Evolutionary conservation across 2,888 invertebrate genomes (phyloP).

Genomic region (Artemia sp.): DNA sequence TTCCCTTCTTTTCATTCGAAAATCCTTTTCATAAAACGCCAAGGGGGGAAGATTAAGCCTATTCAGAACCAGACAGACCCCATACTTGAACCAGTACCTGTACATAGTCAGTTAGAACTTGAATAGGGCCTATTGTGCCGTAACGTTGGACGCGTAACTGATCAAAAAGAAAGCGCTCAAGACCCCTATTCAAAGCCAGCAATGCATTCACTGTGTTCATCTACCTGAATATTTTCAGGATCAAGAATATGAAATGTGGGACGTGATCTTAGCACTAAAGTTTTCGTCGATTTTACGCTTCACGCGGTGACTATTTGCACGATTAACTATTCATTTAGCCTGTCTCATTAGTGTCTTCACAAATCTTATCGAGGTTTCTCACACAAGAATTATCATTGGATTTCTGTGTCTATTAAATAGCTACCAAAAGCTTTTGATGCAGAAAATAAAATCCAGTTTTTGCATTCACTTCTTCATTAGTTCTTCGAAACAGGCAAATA

Average conservation of each 20-base stretch:
- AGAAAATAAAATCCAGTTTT: too few relatives aligned
- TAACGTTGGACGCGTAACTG: slow-evolving; percentile 13
- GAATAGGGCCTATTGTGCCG: slow-evolving; percentile 12
- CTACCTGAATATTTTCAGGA: neutral
- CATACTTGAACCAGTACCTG: slow-evolving; percentile 13
- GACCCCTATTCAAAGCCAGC: slow-evolving; percentile 12
- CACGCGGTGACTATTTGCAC: neutral
- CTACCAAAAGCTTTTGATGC: too few relatives aligned
- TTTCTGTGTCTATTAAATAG: too few relatives aligned
- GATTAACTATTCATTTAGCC: neutral
- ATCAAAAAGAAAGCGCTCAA: slow-evolving; percentile 14
- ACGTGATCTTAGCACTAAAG: slow-evolving; percentile 12
- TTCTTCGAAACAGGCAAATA: too few relatives aligned
- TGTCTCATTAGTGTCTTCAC: too few relatives aligned
- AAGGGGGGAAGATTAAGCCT: slow-evolving; percentile 14
- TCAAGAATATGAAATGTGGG: slow-evolving; percentile 1
- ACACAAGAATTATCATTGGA: too few relatives aligned
- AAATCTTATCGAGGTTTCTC: too few relatives aligned
- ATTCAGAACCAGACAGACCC: slow-evolving; percentile 14
- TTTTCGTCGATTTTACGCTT: slow-evolving; percentile 13
- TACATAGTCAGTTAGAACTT: slow-evolving; percentile 5
- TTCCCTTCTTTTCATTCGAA: slow-evolving; percentile 14
- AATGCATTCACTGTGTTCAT: slow-evolving; percentile 7
- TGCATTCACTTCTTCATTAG: too few relatives aligned
- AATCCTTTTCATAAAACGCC: slow-evolving; percentile 12